These are phyloP conservation scores for Scaptodrosophila latifasciaeformis DNA, from an alignment of 2,888 invertebrate species.

Conservation along the genomic window DNA sequence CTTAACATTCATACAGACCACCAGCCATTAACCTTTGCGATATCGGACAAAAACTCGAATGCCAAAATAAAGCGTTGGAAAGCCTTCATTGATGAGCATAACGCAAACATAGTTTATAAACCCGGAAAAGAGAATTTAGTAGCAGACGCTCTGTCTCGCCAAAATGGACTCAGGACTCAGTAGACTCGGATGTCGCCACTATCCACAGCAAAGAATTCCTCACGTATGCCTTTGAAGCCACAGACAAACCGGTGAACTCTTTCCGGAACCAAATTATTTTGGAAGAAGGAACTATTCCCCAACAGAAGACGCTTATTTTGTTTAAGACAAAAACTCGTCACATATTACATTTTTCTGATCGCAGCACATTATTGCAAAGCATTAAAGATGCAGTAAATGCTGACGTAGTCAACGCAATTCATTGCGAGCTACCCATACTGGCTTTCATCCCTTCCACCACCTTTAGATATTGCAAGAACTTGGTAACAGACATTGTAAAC, in stretches of 20 bases:
- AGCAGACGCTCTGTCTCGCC: conserved; percentile 25
- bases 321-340: too few species aligned
- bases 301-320: too few species aligned
- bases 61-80: conserved; percentile 27
- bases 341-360: too few species aligned
- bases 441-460: conserved; percentile 21
- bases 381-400: too few species aligned
- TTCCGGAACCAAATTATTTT: too few species aligned
- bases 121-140: conserved; percentile 68
- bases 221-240: too few species aligned
- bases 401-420: conserved; percentile 26
- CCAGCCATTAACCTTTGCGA: conserved; percentile 31
- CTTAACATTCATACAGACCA: conserved; percentile 36
- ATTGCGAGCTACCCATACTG: conserved; percentile 5
- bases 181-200: too few species aligned
- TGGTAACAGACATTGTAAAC: conserved; percentile 13
- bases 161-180: too few species aligned
- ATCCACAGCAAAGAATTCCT: too few species aligned
- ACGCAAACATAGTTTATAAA: conserved; percentile 56
- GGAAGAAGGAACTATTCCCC: too few species aligned
- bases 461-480: conserved; percentile 12
- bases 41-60: conserved; percentile 35
- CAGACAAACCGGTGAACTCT: too few species aligned
- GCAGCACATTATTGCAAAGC: neutral
- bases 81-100: conserved; percentile 19